A percentile compares a stretch with the other conserved stretches of the same genome.
These are phyloP conservation scores for Acronicta psi DNA, from an alignment of 2,888 invertebrate species.

Conservation along the genomic window DNA sequence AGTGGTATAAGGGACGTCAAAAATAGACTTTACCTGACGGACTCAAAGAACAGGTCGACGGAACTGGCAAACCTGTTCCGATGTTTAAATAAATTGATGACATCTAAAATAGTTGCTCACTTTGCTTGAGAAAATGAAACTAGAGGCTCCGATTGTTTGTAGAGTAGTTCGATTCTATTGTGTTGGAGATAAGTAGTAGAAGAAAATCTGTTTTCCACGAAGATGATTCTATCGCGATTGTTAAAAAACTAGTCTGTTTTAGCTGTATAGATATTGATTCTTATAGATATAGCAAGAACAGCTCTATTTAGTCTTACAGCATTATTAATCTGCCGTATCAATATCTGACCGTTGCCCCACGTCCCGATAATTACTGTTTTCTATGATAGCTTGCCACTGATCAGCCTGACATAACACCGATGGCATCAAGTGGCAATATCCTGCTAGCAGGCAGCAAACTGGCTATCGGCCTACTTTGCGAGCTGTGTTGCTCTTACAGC, in stretches of 20 bases:
- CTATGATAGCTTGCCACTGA: conserved; percentile 11
- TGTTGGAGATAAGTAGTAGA: background rate
- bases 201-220: background rate
- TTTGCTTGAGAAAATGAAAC: conserved; percentile 9
- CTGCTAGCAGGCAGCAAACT: conserved; percentile 46
- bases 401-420: conserved; percentile 29
- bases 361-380: background rate
- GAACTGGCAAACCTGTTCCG: conserved; percentile 38
- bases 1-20: conserved; percentile 6
- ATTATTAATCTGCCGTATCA: too few species aligned
- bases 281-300: too few species aligned
- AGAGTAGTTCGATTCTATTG: background rate
- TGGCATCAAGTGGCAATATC: conserved; percentile 44
- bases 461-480: conserved; percentile 43
- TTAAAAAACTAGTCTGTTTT: background rate
- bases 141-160: background rate
- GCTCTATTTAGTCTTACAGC: too few species aligned
- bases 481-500: conserved; percentile 14
- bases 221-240: background rate
- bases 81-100: conserved; percentile 23
- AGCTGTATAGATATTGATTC: too few species aligned
- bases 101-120: conserved; percentile 19
- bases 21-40: conserved; percentile 28
- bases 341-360: background rate
- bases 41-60: conserved; percentile 28